Evolutionary conservation across 2,113 vertebrate species (phyloP).

Genomic region (Nettapus auritus): DNA sequence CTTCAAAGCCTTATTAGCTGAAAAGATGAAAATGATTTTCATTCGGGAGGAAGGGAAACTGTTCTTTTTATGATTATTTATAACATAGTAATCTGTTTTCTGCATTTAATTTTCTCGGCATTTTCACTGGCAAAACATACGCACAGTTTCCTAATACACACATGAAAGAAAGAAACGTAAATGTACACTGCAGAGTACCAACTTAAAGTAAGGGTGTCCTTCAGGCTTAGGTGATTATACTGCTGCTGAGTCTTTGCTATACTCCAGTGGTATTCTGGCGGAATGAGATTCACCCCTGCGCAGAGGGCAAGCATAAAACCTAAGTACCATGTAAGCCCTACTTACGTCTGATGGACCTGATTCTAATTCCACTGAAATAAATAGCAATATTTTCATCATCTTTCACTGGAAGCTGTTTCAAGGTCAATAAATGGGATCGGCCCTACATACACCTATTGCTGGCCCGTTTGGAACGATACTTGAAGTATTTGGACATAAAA

Average conservation of each 20-base stretch:
- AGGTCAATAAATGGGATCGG: neutral
- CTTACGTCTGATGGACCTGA: constrained; percentile 31
- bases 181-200: neutral
- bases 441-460: neutral
- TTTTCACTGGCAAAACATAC: neutral
- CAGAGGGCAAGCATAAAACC: constrained; percentile 63
- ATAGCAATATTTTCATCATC: constrained; percentile 29
- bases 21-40: constrained; percentile 35
- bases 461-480: neutral
- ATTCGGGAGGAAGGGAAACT: neutral
- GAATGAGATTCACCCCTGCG: constrained; percentile 56
- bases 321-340: constrained; percentile 52
- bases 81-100: neutral
- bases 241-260: constrained; percentile 48
- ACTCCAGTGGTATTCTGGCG: constrained; percentile 47
- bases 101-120: constrained; percentile 21
- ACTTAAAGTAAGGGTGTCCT: constrained; percentile 40
- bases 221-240: constrained; percentile 62
- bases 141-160: neutral
- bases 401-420: constrained; percentile 8
- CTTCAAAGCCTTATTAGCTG: constrained; percentile 27
- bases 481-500: neutral
- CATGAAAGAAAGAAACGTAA: neutral
- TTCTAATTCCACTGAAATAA: constrained; percentile 46
- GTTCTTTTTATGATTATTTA: neutral